Base-by-base conservation (phyloP, 2,113 vertebrate species). In the Oreochromis tanganicae region DNA sequence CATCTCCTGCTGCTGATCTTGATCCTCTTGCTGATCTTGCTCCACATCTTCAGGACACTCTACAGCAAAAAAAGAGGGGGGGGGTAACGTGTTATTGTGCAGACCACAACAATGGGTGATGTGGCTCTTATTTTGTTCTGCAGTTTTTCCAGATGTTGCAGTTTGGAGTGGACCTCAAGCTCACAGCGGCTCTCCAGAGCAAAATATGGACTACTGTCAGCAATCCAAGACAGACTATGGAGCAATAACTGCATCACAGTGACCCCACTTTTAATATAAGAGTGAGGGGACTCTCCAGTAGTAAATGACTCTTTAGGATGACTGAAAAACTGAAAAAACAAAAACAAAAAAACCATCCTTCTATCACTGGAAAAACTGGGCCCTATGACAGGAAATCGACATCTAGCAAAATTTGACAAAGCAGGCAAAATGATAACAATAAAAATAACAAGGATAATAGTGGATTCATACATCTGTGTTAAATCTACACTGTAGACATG, bases 1-100 rank as follows among this genome's bases (percentile, higher is more conserved):
- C 50, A 96, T 95, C 83, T 98, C 97, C 94, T 94, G 43, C 43
- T 95, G 43, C 43, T 96, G 95, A 92, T 94, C 91, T 13, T 82
- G 90, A 19, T 92, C 90, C 46, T 86, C 91, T 16, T 83, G 88
- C 68, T 93, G 92, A 36, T 3, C 92, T 48, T 50, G 71, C 87
- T 95, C 95, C 50, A 13, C 84, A 2, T 88, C 85, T 7, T 95
- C 93, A 27, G 96, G 95, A 93, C 90, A 95, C 87, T 97, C 96
- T 97, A 6, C 54, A 83, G n/a, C 12, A 41, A 38, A 48, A 32
- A 89, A 43, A 89, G 27, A n/a, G 36, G 36, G 8, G 32, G 17
- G 36, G 56, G 6, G 75, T 38, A 32, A 80, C 5, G 4, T 9
- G 3, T 55, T 75, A 75, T 19, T 75, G 21, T 21, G 36, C 4